Percentiles rank a stretch among this genome's conserved stretches.
Conservation (phyloP, 2,888 invertebrate genomes). For the Aleiodes alternator region DNA sequence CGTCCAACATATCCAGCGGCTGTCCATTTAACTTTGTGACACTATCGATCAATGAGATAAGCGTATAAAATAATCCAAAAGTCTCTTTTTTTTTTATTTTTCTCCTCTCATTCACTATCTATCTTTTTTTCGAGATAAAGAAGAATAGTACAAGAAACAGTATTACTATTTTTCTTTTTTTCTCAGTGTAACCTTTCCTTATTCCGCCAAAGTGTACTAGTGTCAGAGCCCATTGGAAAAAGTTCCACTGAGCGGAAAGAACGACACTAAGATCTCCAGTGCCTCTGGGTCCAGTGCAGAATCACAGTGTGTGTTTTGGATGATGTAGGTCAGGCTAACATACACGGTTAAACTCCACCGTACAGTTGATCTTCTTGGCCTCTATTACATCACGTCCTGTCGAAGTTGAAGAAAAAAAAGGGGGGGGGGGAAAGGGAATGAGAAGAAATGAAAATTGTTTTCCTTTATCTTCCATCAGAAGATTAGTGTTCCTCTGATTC, state of each 20-base stretch:
- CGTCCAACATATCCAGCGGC: neutral
- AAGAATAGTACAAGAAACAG: neutral
- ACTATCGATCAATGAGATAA: slow-evolving; percentile 20
- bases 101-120: neutral
- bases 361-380: neutral
- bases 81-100: neutral
- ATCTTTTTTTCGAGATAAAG: neutral
- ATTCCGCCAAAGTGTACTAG: slow-evolving; percentile 1
- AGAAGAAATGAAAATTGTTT: slow-evolving; percentile 11
- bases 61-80: slow-evolving; percentile 9
- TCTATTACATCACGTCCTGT: slow-evolving; percentile 1
- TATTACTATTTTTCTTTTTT: neutral
- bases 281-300: neutral
- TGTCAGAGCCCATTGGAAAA: neutral
- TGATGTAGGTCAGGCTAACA: slow-evolving; percentile 34
- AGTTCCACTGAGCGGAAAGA: slow-evolving; percentile 5
- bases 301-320: neutral
- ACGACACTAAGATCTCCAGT: slow-evolving; percentile 3
- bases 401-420: slow-evolving; percentile 10
- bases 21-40: slow-evolving; percentile 16
- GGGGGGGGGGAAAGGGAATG: too few relatives aligned
- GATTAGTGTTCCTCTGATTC: slow-evolving; percentile 43
- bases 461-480: slow-evolving; percentile 35
- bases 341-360: neutral
- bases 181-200: neutral